Conservation (phyloP, 2,888 invertebrate species). For the Seira sanloemensis region DNA sequence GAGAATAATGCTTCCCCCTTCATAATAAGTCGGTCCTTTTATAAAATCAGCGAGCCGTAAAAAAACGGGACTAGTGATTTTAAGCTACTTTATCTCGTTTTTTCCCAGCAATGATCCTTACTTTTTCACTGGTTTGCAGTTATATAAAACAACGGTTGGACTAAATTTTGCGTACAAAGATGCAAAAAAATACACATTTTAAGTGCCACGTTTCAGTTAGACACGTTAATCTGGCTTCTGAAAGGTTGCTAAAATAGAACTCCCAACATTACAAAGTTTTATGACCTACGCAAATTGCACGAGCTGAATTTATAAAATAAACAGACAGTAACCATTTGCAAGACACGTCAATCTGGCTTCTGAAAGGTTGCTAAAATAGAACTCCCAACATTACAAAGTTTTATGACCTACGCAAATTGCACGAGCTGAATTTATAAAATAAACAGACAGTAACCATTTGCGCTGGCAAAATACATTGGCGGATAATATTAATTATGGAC, state of each 20-base stretch:
- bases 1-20: slow-evolving; percentile 4
- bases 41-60: slow-evolving; percentile 57
- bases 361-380: too few relatives aligned
- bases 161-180: not conserved
- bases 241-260: not conserved
- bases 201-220: not conserved
- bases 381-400: too few relatives aligned
- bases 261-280: not conserved
- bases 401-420: too few relatives aligned
- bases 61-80: slow-evolving; percentile 50
- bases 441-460: too few relatives aligned
- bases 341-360: too few relatives aligned
- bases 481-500: too few relatives aligned
- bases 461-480: too few relatives aligned
- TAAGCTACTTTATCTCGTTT: slow-evolving; percentile 34
- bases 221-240: not conserved
- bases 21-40: slow-evolving; percentile 34
- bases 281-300: too few relatives aligned
- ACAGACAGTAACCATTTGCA: too few relatives aligned
- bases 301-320: too few relatives aligned
- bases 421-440: too few relatives aligned
- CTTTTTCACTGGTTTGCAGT: slow-evolving; percentile 33
- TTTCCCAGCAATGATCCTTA: slow-evolving; percentile 3
- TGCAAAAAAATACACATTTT: not conserved
- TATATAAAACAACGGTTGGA: slow-evolving; percentile 54